Evolutionary conservation across 2,113 vertebrate species (phyloP).

Genomic region (Rhabdornis inornatus): DNA sequence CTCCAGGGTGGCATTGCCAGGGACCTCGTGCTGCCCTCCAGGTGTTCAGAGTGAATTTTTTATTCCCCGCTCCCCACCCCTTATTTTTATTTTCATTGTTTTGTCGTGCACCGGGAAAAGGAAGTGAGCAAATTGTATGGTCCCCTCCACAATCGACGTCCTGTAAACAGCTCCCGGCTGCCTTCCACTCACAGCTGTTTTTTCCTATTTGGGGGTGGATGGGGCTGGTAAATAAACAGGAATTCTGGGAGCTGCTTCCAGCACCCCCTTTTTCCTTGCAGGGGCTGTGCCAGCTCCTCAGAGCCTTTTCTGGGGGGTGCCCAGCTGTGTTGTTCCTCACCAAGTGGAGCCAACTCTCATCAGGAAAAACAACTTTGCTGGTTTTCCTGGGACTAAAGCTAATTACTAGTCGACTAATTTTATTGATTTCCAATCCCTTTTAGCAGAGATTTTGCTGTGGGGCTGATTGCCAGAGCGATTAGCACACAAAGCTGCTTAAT

Average conservation of each 20-base stretch:
- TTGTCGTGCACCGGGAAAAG: conserved; percentile 22
- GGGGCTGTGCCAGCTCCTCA: not conserved
- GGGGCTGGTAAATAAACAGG: conserved; percentile 39
- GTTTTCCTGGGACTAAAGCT: conserved; percentile 46
- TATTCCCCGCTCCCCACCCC: too few relatives aligned
- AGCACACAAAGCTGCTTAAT: conserved; percentile 65
- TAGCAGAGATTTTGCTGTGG: conserved; percentile 55
- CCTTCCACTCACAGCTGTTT: conserved; percentile 26
- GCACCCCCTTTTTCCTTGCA: not conserved
- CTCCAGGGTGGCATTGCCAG: not conserved
- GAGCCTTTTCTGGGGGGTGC: not conserved
- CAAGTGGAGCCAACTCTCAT: rapidly evolving
- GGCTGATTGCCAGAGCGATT: conserved; percentile 61
- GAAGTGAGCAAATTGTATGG: conserved; percentile 55
- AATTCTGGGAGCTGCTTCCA: not conserved
- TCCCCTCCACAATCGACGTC: conserved; percentile 26
- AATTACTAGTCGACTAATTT: conserved; percentile 66
- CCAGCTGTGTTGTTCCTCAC: rapidly evolving
- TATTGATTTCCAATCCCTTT: conserved; percentile 70
- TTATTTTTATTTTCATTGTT: not conserved
- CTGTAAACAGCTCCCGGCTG: conserved; percentile 54
- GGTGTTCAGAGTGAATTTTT: not conserved
- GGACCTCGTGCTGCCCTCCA: not conserved
- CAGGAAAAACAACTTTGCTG: conserved; percentile 18
- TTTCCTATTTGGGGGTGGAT: conserved; percentile 23